Evolutionary conservation across 2,888 invertebrate species (phyloP).

Genomic region (Pachydiplax longipennis): DNA sequence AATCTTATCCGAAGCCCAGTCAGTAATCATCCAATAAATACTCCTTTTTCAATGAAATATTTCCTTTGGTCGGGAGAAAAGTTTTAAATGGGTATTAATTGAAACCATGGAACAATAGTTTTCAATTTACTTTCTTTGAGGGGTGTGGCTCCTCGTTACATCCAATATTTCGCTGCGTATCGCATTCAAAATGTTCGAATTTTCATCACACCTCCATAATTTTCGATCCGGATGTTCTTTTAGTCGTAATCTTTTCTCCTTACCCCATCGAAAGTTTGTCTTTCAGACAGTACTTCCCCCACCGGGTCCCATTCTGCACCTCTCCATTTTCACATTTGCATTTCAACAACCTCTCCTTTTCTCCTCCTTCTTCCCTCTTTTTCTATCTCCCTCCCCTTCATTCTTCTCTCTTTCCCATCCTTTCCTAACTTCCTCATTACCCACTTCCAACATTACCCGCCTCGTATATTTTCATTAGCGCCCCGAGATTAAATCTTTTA

Average conservation of each 20-base stretch:
- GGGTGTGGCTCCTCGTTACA: too few relatives aligned
- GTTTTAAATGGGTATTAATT: too few relatives aligned
- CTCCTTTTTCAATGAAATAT: too few relatives aligned
- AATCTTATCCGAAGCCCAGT: too few relatives aligned
- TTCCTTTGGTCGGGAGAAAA: too few relatives aligned
- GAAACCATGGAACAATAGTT: too few relatives aligned
- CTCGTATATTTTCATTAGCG: slow-evolving; percentile 20
- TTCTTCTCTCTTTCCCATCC: neutral
- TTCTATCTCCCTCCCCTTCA: neutral
- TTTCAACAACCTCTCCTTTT: neutral
- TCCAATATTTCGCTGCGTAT: too few relatives aligned
- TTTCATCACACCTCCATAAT: neutral
- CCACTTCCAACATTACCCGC: slow-evolving; percentile 13
- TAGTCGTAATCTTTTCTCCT: neutral
- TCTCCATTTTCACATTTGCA: neutral
- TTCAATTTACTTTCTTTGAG: too few relatives aligned
- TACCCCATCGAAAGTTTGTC: neutral
- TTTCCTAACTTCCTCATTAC: slow-evolving; percentile 19
- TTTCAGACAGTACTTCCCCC: neutral
- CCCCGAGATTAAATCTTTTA: neutral
- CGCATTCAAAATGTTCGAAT: too few relatives aligned
- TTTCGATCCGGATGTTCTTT: neutral
- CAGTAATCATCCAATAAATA: too few relatives aligned
- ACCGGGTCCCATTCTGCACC: neutral
- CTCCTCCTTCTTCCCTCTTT: neutral